Conservation (phyloP, 2,888 invertebrate genomes). For the Parasteatoda lunata region DNA sequence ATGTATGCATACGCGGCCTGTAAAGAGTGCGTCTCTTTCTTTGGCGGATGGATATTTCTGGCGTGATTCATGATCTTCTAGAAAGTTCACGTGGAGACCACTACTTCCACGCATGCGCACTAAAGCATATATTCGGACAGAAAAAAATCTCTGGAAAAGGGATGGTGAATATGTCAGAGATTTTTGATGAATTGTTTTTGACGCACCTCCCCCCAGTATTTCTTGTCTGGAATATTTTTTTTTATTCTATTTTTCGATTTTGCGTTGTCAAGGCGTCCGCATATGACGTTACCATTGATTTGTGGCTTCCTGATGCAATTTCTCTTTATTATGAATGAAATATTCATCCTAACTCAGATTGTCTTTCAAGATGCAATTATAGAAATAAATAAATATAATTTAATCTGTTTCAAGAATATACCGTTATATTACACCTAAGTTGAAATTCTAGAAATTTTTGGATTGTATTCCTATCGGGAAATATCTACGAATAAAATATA, state of each 20-base stretch:
- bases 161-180: constrained; percentile 33
- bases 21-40: constrained; percentile 42
- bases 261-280: constrained; percentile 18
- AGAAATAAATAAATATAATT: too few relatives aligned
- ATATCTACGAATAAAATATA: too few relatives aligned
- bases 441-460: too few relatives aligned
- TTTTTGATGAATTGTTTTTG: constrained; percentile 60
- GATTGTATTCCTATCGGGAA: too few relatives aligned
- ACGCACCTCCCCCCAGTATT: constrained; percentile 27
- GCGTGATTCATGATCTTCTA: constrained; percentile 53
- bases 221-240: constrained; percentile 19
- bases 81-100: constrained; percentile 42
- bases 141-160: background rate
- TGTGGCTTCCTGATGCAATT: background rate
- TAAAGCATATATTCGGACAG: constrained; percentile 11
- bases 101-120: constrained; percentile 28
- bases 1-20: constrained; percentile 44
- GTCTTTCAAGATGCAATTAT: too few relatives aligned
- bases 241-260: constrained; percentile 6
- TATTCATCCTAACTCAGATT: too few relatives aligned
- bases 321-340: background rate
- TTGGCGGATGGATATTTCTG: constrained; percentile 57
- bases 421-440: too few relatives aligned
- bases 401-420: too few relatives aligned
- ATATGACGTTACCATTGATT: constrained; percentile 40